Conservation (phyloP, 1,140 invertebrate genomes). For the Drosophila ambigua region DNA sequence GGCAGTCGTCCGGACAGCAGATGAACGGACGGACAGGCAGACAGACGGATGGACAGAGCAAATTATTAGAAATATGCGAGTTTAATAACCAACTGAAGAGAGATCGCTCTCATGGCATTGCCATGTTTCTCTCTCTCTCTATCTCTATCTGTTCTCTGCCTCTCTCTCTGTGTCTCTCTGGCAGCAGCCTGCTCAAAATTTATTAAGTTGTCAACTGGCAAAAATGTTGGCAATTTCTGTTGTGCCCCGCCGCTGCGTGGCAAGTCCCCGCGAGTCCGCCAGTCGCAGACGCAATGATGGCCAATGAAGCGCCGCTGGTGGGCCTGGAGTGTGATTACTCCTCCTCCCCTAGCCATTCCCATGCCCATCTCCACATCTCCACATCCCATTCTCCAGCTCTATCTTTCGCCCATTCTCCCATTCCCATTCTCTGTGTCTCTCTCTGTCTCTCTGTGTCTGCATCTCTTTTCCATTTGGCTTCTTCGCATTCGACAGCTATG, state of each 20-base stretch:
- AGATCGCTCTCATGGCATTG: constrained; percentile 26
- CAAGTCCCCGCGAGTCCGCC: constrained; percentile 1
- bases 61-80: constrained; percentile 81
- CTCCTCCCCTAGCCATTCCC: background rate
- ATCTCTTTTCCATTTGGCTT: constrained; percentile 2
- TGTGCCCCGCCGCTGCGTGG: constrained; percentile 14
- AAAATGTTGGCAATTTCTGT: constrained; percentile 74
- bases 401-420: constrained; percentile 14
- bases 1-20: constrained; percentile 8
- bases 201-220: constrained; percentile 80
- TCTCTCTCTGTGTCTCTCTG: no score
- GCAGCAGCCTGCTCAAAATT: constrained; percentile 58
- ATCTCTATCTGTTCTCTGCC: constrained; percentile 4
- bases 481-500: no score
- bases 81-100: constrained; percentile 72
- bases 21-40: constrained; percentile 1
- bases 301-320: constrained; percentile 44
- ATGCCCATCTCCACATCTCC: background rate
- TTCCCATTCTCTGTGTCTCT: no score
- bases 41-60: constrained; percentile 43
- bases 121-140: constrained; percentile 10
- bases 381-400: constrained; percentile 28
- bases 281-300: background rate
- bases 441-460: no score
- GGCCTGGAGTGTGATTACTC: constrained; percentile 37